phyloP scores from a whole-genome alignment of 2,113 vertebrate species.

The Polyodon spathula region DNA sequence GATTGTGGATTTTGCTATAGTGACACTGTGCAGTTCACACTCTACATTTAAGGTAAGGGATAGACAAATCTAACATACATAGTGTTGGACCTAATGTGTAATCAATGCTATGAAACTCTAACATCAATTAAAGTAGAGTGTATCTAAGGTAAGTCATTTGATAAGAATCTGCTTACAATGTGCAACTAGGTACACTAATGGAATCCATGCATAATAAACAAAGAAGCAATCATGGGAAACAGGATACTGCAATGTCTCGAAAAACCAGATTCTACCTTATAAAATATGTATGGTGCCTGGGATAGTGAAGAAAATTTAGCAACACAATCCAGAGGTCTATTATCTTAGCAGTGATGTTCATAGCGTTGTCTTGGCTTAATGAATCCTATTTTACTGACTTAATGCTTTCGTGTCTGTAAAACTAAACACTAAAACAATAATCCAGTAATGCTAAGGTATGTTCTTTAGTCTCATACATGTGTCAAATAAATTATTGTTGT shows the following conservation, averaged over 20 bases:
- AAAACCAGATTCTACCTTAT: neutral
- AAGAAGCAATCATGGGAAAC: neutral
- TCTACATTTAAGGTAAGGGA: neutral
- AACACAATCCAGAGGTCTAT: no score
- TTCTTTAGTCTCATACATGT: no score
- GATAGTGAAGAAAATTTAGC: neutral
- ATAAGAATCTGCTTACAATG: constrained; percentile 5
- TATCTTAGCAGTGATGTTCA: neutral
- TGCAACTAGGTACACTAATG: neutral
- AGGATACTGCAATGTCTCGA: neutral
- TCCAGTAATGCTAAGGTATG: no score
- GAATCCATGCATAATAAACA: neutral
- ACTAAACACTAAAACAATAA: no score
- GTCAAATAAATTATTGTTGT: no score
- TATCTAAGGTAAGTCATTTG: neutral
- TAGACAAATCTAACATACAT: neutral
- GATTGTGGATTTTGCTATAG: no score
- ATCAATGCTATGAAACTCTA: neutral
- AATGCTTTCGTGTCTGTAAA: no score
- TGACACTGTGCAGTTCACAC: neutral
- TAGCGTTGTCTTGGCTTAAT: neutral
- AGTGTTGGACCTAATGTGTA: neutral
- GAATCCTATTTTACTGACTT: no score
- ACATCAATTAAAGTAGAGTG: neutral
- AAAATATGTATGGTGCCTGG: neutral